Evolutionary conservation across 2,113 vertebrate species (phyloP).

Genomic region (Crotophaga sulcirostris): DNA sequence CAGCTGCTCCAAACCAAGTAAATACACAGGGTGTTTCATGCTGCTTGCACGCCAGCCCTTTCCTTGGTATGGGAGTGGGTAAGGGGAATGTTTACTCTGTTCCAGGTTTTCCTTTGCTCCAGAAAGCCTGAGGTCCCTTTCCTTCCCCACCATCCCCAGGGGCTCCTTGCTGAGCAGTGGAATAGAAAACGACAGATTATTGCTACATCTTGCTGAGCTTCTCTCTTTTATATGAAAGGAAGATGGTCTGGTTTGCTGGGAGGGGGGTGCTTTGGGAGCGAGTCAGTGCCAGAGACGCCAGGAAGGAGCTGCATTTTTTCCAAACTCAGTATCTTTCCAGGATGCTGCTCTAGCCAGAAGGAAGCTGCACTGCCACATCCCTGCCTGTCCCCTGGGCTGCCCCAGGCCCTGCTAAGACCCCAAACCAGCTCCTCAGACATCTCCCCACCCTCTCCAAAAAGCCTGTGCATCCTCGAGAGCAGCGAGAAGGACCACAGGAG

Average conservation of each 20-base stretch:
- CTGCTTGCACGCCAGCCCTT: neutral
- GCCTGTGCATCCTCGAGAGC: fast-evolving
- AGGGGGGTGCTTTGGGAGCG: neutral
- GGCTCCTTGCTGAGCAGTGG: constrained; percentile 15
- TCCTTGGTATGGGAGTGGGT: neutral
- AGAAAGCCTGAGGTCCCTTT: neutral
- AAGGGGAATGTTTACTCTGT: neutral
- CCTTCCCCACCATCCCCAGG: constrained; percentile 27
- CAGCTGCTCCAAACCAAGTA: neutral
- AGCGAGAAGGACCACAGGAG: fast-evolving
- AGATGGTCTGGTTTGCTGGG: neutral
- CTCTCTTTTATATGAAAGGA: neutral
- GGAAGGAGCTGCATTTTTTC: neutral
- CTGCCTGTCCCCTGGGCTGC: neutral
- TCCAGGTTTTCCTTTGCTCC: neutral
- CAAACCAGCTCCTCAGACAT: neutral
- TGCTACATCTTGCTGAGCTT: constrained; percentile 31
- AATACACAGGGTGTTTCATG: fast-evolving
- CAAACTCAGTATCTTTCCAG: neutral
- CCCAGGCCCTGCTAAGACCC: neutral
- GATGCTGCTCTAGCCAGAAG: neutral
- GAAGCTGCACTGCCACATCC: neutral
- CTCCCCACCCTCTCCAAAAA: neutral
- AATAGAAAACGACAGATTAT: constrained; percentile 44
- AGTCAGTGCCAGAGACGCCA: neutral